These are phyloP conservation scores for Sebastiscus albofasciatus DNA, from an alignment of 2,797 vertebrate genomes.

Conservation along the genomic window DNA sequence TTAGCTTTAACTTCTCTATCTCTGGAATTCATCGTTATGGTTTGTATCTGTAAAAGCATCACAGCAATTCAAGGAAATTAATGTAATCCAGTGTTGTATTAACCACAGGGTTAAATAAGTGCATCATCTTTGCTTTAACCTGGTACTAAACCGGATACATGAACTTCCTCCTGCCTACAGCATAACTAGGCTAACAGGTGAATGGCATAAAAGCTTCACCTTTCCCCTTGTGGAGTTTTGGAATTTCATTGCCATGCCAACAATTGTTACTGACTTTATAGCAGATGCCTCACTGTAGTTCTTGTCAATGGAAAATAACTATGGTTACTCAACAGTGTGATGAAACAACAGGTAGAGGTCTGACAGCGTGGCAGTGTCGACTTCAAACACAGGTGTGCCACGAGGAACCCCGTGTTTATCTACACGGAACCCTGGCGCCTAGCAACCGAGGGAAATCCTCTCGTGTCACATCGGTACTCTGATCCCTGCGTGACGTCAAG, in stretches of 20 bases:
- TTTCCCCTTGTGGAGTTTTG: slow-evolving; percentile 20
- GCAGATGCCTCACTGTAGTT: slow-evolving; percentile 12
- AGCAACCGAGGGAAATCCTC: slow-evolving; percentile 82
- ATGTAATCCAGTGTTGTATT: not conserved
- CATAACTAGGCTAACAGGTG: slow-evolving; percentile 3
- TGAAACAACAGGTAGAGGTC: slow-evolving; percentile 70
- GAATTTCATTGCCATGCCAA: slow-evolving; percentile 54
- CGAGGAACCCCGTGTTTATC: slow-evolving; percentile 75
- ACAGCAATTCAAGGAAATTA: not conserved
- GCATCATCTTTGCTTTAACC: not conserved
- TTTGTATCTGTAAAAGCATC: not conserved
- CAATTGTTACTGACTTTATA: slow-evolving; percentile 28
- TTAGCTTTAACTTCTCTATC: not conserved
- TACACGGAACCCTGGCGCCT: slow-evolving; percentile 70
- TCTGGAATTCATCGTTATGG: not conserved
- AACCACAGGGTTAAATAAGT: not conserved
- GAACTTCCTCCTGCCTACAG: not conserved
- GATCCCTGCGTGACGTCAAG: slow-evolving; percentile 75
- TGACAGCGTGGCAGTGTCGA: slow-evolving; percentile 67
- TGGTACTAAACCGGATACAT: not conserved
- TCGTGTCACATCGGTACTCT: slow-evolving; percentile 46
- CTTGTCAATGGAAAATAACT: slow-evolving; percentile 71
- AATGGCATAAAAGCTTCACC: slow-evolving; percentile 20
- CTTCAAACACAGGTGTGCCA: slow-evolving; percentile 73
- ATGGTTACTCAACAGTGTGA: slow-evolving; percentile 59